These are phyloP conservation scores for Lanius ludovicianus DNA, from an alignment of 2,113 vertebrate species.

Conservation along the genomic window DNA sequence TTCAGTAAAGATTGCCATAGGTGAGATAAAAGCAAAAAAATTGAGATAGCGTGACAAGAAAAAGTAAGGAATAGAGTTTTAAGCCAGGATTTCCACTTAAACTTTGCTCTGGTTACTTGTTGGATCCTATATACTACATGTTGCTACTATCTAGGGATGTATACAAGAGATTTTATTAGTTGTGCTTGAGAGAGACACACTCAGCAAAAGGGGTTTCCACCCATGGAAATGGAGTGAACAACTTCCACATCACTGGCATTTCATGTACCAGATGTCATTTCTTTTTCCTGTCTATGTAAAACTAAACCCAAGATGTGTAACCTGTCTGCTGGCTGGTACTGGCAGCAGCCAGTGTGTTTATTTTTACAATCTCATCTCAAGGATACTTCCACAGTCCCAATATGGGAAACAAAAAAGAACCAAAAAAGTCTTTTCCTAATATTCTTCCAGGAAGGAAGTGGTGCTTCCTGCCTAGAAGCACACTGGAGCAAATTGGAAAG, in stretches of 20 bases:
- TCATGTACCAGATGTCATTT: neutral
- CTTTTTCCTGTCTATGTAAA: neutral
- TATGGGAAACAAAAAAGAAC: neutral
- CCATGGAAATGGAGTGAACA: neutral
- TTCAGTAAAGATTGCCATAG: neutral
- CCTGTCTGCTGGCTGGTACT: neutral
- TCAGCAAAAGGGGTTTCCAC: neutral
- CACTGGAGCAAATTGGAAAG: neutral
- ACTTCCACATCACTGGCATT: neutral
- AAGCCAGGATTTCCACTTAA: neutral
- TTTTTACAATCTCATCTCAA: neutral
- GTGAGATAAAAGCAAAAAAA: neutral
- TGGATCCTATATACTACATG: neutral
- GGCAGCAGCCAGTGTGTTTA: neutral
- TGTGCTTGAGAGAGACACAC: neutral
- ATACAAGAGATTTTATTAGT: neutral
- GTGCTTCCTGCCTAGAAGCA: neutral
- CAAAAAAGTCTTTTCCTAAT: neutral
- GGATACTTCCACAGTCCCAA: neutral
- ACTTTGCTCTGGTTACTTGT: neutral
- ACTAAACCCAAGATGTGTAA: neutral
- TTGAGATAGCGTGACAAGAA: neutral
- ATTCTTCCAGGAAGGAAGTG: neutral
- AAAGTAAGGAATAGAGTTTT: neutral
- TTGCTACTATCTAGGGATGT: neutral